A percentile compares a stretch with the other conserved stretches of the same genome.
Conservation (phyloP, 2,113 vertebrate genomes). For the Thunnus maccoyii region DNA sequence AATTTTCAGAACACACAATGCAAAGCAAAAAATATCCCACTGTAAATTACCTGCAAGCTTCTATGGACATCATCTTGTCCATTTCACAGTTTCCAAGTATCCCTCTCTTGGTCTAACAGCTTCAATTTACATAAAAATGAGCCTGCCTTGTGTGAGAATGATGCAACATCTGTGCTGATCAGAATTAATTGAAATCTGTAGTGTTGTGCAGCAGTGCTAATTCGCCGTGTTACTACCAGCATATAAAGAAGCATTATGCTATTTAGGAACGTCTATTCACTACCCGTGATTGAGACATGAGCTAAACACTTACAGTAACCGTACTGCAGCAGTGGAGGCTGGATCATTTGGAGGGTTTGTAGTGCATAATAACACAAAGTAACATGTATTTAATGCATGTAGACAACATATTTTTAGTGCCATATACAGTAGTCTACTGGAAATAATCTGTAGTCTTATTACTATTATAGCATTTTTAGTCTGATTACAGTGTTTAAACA, state of each 20-base stretch:
- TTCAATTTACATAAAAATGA: constrained; percentile 86
- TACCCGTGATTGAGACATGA: constrained; percentile 79
- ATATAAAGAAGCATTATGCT: constrained; percentile 81
- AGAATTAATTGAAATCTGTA: constrained; percentile 87
- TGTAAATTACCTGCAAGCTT: constrained; percentile 57
- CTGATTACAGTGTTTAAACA: not conserved
- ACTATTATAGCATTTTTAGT: not conserved
- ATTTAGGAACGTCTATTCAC: constrained; percentile 83
- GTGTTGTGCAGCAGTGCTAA: constrained; percentile 86
- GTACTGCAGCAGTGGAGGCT: constrained; percentile 30
- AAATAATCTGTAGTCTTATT: too few species aligned
- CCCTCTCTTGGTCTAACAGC: constrained; percentile 63
- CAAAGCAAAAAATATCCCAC: constrained; percentile 12
- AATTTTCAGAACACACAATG: not conserved
- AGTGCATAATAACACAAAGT: not conserved
- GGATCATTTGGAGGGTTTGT: constrained; percentile 15
- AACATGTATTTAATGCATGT: not conserved
- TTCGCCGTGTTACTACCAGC: constrained; percentile 81
- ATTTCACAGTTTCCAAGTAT: constrained; percentile 65
- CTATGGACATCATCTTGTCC: constrained; percentile 45
- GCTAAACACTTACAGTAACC: constrained; percentile 64
- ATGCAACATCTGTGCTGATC: constrained; percentile 86
- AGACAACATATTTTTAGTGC: not conserved
- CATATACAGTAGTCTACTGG: too few species aligned
- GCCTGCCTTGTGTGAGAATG: constrained; percentile 73